These are phyloP conservation scores for Psittacus erithacus DNA, from an alignment of 2,113 vertebrate species.

Conservation along the genomic window DNA sequence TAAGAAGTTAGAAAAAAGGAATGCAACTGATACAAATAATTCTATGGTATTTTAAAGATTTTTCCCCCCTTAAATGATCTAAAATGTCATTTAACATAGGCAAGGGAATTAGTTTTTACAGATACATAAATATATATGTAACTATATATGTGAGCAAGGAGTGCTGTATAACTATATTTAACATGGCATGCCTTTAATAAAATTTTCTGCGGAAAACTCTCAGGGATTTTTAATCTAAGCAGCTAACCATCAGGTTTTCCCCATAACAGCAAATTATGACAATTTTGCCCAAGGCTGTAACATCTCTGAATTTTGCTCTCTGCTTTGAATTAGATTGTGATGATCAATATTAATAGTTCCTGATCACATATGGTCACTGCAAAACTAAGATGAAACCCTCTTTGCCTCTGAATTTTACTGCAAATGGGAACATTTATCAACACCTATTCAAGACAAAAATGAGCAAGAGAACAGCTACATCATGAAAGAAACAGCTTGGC, in stretches of 20 bases:
- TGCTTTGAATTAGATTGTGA: slow-evolving; percentile 30
- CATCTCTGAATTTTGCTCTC: not conserved
- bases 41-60: not conserved
- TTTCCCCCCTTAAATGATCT: not conserved
- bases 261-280: slow-evolving; percentile 22
- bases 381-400: slow-evolving; percentile 16
- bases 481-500: not conserved
- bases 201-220: slow-evolving; percentile 13
- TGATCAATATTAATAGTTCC: slow-evolving; percentile 61
- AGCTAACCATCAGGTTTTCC: slow-evolving; percentile 13
- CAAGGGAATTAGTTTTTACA: slow-evolving; percentile 19
- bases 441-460: slow-evolving; percentile 6
- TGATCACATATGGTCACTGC: slow-evolving; percentile 17
- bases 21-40: not conserved
- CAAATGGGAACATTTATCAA: slow-evolving; percentile 48
- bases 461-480: slow-evolving; percentile 18
- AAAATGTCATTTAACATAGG: not conserved
- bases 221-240: slow-evolving; percentile 25
- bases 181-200: not conserved
- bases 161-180: not conserved
- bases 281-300: slow-evolving; percentile 16
- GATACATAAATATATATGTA: not conserved
- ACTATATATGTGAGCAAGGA: not conserved
- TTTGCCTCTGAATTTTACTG: slow-evolving; percentile 30
- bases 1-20: not conserved